Evolutionary conservation across 2,113 vertebrate species (phyloP), one percentile per base, ranked within the genome.

Genomic region (Dipodomys stephensi): DNA sequence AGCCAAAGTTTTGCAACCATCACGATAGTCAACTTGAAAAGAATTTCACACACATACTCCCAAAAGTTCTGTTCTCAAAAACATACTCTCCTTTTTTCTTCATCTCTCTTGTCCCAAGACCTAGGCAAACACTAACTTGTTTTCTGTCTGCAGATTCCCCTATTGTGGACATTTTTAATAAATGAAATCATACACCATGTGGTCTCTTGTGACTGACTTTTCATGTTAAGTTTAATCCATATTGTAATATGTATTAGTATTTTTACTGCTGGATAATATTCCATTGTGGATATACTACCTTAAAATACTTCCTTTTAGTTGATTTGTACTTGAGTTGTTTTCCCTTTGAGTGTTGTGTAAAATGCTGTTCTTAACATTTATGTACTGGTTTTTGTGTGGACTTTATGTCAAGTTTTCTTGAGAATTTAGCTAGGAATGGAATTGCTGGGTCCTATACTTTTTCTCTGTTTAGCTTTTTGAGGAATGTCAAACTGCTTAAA

Each of bases 221-320:
- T 72, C 49, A 62, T 46, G 87, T 88, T 19, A 87, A 83, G 27
- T 78, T 94, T 92, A 32, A 72, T 46, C 44, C 27, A 12, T 93
- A 23, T 81, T 94, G 39, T 89, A 81, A 30, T 23, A 69, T 83
- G 7, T 85, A 8, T 89, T 76, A 78, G 22, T 73, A 78, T 32
- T 90, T 83, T 92, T 88, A 78, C 91, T 62, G 71, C 12, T 88
- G 18, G 88, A 67, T 94, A 91, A 86, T 95, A 87, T 1, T 85
- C 35, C 39, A 27, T 83, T 76, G 46, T 91, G 57, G 73, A 28
- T 81, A 57, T 67, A 27, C 7, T 13, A 28, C 4, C 76, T 92
- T 32, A 79, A 49, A 67, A 27, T 77, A n/a, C 39, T 46, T 4
- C 7, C 46, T 57, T 46, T 86, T 39, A 77, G 27, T 79, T 72